phyloP scores from a whole-genome alignment of 2,113 vertebrate genomes.

The Bubo blakistoni region DNA sequence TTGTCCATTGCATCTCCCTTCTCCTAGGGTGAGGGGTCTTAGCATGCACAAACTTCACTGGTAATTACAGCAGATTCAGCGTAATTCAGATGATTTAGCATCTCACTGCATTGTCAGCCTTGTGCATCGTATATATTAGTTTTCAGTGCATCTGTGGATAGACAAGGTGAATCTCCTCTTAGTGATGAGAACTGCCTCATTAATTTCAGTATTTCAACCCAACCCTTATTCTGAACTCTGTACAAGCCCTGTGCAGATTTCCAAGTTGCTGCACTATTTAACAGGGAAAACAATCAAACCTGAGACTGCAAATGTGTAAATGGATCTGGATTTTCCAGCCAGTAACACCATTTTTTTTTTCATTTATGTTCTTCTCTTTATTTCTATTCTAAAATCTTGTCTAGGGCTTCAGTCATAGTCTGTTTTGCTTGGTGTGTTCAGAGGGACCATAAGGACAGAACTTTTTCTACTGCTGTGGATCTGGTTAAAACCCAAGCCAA shows the following conservation, averaged over 20 bases:
- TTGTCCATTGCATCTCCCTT: not conserved
- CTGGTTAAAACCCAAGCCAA: slow-evolving; percentile 30
- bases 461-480: not conserved
- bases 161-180: not conserved
- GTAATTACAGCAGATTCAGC: not conserved
- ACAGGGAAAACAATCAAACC: not conserved
- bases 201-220: not conserved
- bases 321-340: not conserved
- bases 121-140: not conserved
- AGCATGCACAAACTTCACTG: not conserved
- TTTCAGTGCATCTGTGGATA: not conserved
- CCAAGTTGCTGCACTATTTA: not conserved
- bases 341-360: not conserved
- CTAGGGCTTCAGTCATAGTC: not conserved
- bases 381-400: not conserved
- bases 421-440: not conserved
- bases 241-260: not conserved
- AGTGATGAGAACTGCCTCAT: not conserved
- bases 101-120: not conserved
- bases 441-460: not conserved
- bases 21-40: not conserved
- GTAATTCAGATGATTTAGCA: not conserved
- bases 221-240: not conserved
- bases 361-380: not conserved
- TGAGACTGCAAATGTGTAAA: not conserved